Evolutionary conservation across 37 sponge, comb jelly and placozoan species (phyloP).

Genomic region (Tethya wilhelma): DNA sequence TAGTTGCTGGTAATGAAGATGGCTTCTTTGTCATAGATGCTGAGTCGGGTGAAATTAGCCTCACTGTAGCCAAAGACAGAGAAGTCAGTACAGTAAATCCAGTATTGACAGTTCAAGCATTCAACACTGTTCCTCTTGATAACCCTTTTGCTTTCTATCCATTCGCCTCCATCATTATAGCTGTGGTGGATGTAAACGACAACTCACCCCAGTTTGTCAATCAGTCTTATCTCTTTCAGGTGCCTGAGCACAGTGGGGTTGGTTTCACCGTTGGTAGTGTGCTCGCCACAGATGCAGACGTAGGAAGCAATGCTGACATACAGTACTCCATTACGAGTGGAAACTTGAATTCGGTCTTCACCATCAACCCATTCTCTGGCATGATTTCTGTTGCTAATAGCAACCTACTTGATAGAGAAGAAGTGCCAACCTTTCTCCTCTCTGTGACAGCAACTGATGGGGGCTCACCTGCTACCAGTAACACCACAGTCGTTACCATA

Average conservation of each 20-base stretch:
- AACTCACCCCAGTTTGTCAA: conserved; percentile 61
- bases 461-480: conserved; percentile 28
- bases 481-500: conserved; percentile 40
- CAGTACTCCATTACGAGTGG: conserved; percentile 23
- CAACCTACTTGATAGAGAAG: conserved; percentile 41
- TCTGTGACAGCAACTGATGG: conserved; percentile 60
- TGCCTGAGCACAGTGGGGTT: conserved; percentile 33
- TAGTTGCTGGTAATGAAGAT: conserved; percentile 49
- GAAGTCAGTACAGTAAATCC: conserved; percentile 25
- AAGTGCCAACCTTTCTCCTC: conserved; percentile 2
- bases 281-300: conserved; percentile 46
- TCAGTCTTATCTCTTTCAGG: conserved; percentile 10
- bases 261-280: conserved; percentile 28
- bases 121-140: conserved; percentile 41
- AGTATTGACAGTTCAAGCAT: conserved; percentile 43
- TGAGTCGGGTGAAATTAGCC: conserved; percentile 46
- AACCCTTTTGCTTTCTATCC: conserved; percentile 6
- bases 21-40: conserved; percentile 47
- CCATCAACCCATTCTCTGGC: conserved; percentile 38
- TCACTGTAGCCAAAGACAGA: conserved; percentile 51
- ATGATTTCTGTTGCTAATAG: conserved; percentile 33
- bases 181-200: conserved; percentile 63
- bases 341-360: conserved; percentile 19
- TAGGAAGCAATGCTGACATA: conserved; percentile 65
- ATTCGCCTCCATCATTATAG: conserved; percentile 17